Percentiles rank a stretch among this genome's conserved stretches.
Conservation (phyloP, 2,113 vertebrate species). For the Myiopsitta monachus region DNA sequence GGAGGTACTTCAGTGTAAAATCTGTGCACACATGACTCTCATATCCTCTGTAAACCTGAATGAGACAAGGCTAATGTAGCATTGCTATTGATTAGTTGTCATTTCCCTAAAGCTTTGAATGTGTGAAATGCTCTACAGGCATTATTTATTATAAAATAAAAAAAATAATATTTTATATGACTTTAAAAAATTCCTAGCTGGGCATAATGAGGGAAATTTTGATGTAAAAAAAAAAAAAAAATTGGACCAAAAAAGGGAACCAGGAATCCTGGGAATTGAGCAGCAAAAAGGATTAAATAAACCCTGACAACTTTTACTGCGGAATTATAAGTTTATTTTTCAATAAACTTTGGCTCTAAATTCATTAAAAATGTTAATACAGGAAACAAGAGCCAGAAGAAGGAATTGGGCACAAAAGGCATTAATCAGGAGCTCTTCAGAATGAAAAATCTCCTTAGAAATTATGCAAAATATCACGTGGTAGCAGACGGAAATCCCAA, state of each 20-base stretch:
- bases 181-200: conserved; percentile 8
- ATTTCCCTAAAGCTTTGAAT: conserved; percentile 28
- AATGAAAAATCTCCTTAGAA: conserved; percentile 50
- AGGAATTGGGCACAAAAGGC: conserved; percentile 44
- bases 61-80: not conserved
- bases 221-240: conserved; percentile 33
- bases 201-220: not conserved
- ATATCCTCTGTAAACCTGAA: not conserved
- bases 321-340: conserved; percentile 53
- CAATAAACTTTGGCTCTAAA: conserved; percentile 41
- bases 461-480: not conserved
- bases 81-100: conserved; percentile 28
- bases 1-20: too few species aligned
- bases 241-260: not conserved
- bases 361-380: conserved; percentile 58
- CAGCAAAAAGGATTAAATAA: conserved; percentile 41
- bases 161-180: conserved; percentile 27
- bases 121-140: not conserved
- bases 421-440: conserved; percentile 50
- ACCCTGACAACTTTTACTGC: not conserved
- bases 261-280: conserved; percentile 31
- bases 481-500: conserved; percentile 5
- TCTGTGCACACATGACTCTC: not conserved
- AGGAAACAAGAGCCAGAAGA: conserved; percentile 37
- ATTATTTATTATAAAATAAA: not conserved